Percentiles rank a stretch among this genome's conserved stretches.
Evolutionary conservation across 2,888 invertebrate species (phyloP).

Genomic region (Pachydiplax longipennis): DNA sequence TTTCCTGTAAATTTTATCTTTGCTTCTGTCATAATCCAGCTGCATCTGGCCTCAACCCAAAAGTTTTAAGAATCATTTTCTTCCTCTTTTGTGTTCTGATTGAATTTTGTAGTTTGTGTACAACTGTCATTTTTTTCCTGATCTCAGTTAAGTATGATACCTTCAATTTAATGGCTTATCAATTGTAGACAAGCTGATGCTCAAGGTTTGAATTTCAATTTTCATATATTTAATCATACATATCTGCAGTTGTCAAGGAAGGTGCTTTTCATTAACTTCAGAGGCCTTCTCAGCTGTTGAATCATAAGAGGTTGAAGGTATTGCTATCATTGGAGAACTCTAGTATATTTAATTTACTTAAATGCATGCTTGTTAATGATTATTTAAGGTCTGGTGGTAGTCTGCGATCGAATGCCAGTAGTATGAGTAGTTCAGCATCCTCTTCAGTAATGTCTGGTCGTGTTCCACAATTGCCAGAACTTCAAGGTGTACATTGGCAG

Average conservation of each 20-base stretch:
- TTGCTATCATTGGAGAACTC: not conserved
- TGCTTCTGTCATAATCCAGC: not conserved
- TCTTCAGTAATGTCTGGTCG: constrained; percentile 31
- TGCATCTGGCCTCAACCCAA: not conserved
- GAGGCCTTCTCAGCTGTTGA: too few species aligned
- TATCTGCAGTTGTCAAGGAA: too few species aligned
- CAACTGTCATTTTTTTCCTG: too few species aligned
- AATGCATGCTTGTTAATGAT: not conserved
- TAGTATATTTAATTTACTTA: not conserved
- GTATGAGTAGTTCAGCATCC: constrained; percentile 34
- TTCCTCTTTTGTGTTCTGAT: not conserved
- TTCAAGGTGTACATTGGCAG: constrained; percentile 36
- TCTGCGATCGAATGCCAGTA: constrained; percentile 24
- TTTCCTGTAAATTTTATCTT: not conserved
- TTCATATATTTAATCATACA: too few species aligned
- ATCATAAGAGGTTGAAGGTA: not conserved
- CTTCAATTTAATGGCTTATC: not conserved
- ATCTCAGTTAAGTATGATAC: not conserved
- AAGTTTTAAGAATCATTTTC: too few species aligned
- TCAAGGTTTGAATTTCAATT: too few species aligned
- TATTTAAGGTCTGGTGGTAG: constrained; percentile 30
- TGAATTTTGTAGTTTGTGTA: too few species aligned
- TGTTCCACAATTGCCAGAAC: constrained; percentile 28
- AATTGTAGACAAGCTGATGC: not conserved
- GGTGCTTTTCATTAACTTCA: too few species aligned